Base-by-base conservation (phyloP, 2,113 vertebrate species). In the Gyps fulvus region DNA sequence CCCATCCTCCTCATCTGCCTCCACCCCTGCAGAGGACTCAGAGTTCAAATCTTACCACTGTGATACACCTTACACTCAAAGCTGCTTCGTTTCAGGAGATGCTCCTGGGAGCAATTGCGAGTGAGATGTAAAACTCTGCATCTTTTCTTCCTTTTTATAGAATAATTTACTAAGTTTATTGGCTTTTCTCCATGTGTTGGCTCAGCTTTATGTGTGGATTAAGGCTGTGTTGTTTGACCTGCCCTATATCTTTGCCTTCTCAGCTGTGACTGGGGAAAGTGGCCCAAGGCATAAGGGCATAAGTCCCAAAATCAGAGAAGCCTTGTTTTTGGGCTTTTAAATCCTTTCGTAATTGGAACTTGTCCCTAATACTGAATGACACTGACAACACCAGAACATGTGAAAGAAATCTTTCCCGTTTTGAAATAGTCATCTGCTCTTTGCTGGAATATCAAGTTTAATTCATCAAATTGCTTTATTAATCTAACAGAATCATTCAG, bases 401-500 rank as follows among this genome's bases (percentile, higher is more conserved):
- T 4, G 16, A 79, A 91, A 78, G 78, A 54, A 77, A 40, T 72
- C 58, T 79, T 63, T 93, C 59, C 93, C 47, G 61, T 76, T 87
- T 90, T 82, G 71, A 86, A 93, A 85, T 87, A 86, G 58, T 87
- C 38, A 38, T 66, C 70, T 92, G 90, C 38, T 95, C 86, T 84
- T 95, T 89, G 65, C 66, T 90, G 83, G 79, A 62, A 66, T 94
- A 83, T 90, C 43, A 90, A 66, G 52, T 87, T 96, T 90, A 95
- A 97, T 91, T 89, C 87, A 93, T 93, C 89, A 90, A 80, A 89
- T 49, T 40, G 77, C 95, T 98, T 93, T 96, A 97, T 98, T 98
- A 98, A 93, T 97, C 89, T 76, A 21, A 14, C 43, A 89, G 70
- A 79, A 81, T 95, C 70, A 72, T 95, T 95, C 95, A 94, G 88